phyloP scores from a whole-genome alignment of 2,113 vertebrate genomes.

The Apodemus speciosus region DNA sequence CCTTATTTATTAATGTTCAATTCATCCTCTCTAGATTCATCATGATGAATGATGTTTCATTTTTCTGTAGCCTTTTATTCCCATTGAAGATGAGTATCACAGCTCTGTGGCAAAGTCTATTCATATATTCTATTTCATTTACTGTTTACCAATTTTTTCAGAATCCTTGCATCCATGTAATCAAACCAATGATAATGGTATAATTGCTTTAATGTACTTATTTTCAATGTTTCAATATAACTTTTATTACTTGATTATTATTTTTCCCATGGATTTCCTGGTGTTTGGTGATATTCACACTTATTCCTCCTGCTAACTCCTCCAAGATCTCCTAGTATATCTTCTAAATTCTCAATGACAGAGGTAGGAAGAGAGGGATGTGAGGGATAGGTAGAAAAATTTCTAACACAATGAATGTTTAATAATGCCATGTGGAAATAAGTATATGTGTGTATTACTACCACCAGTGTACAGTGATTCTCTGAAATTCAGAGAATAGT shows the following conservation, averaged over 20 bases:
- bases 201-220: neutral
- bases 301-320: neutral
- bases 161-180: neutral
- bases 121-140: neutral
- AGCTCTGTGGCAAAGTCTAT: too few species aligned
- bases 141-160: neutral
- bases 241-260: neutral
- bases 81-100: neutral
- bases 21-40: neutral
- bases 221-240: neutral
- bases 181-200: neutral
- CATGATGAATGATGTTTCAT: neutral
- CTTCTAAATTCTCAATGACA: neutral
- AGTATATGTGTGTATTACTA: neutral
- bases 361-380: neutral
- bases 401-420: neutral
- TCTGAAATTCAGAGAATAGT: neutral
- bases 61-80: neutral
- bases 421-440: neutral
- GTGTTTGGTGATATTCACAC: neutral
- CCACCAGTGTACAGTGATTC: neutral
- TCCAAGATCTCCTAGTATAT: too few species aligned
- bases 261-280: neutral
- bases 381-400: neutral
- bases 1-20: too few species aligned